Evolutionary conservation across 2,888 invertebrate genomes (phyloP).

Genomic region (Ichneumoninae sp.): DNA sequence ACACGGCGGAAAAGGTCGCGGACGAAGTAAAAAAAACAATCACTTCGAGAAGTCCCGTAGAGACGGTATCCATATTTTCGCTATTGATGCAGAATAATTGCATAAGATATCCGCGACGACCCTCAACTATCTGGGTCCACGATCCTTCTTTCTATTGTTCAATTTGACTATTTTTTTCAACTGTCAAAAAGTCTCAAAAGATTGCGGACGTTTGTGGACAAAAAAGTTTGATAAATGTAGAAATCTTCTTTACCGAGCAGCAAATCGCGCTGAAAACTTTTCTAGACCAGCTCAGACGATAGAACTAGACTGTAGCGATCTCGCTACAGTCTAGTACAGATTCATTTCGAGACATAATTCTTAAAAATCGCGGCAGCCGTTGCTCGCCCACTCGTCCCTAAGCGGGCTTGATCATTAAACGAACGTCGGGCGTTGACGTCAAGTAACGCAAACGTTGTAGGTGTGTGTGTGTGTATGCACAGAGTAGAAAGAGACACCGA

Average conservation of each 20-base stretch:
- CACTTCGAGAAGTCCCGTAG: background rate
- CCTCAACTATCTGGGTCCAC: background rate
- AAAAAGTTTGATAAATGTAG: too few relatives aligned
- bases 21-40: background rate
- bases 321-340: too few relatives aligned
- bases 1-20: background rate
- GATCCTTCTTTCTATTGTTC: background rate
- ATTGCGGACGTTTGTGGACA: too few relatives aligned
- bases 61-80: background rate
- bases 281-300: background rate
- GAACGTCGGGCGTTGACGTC: conserved; percentile 40
- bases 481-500: background rate
- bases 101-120: background rate
- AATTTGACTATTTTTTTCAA: background rate
- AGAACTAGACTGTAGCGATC: background rate
- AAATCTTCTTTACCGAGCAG: too few relatives aligned
- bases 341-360: background rate
- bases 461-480: conserved; percentile 3
- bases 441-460: conserved; percentile 32
- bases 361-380: background rate
- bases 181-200: too few relatives aligned
- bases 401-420: conserved; percentile 32
- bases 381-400: background rate
- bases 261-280: background rate
- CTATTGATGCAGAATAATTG: background rate